Evolutionary conservation across 1,140 invertebrate genomes (phyloP).

Genomic region (Hypsibius dujardini): DNA sequence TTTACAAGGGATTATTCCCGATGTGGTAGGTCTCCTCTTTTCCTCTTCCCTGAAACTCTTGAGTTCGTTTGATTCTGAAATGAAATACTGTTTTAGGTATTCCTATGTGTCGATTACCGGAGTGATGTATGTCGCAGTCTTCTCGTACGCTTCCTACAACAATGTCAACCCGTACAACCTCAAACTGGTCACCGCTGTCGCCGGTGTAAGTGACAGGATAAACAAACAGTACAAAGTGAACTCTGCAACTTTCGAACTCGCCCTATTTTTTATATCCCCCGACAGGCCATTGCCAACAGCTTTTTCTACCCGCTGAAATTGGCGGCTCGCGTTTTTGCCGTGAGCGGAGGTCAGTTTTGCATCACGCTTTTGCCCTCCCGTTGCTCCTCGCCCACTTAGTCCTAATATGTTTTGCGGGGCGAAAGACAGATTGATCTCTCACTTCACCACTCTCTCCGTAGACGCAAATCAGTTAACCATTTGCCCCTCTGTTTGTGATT

Average conservation of each 20-base stretch:
- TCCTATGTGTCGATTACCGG: neutral
- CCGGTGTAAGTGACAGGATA: neutral
- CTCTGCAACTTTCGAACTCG: neutral
- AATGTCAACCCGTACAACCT: neutral
- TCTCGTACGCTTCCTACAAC: neutral
- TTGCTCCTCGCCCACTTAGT: too few species aligned
- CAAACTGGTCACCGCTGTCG: neutral
- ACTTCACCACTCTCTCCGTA: neutral
- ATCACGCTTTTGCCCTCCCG: too few species aligned
- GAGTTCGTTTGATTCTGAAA: neutral
- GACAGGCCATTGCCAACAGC: conserved; percentile 7
- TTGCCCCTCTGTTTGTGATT: neutral
- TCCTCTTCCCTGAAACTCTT: neutral
- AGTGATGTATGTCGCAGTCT: neutral
- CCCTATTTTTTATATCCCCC: neutral
- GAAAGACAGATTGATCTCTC: neutral
- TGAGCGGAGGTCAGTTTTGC: neutral
- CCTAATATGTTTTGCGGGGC: too few species aligned
- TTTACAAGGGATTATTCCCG: conserved; percentile 9
- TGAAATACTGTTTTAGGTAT: neutral
- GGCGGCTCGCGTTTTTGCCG: neutral
- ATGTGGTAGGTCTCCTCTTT: conserved; percentile 7
- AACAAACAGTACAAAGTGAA: neutral
- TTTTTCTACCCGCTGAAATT: conserved; percentile 12
- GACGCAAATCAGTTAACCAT: neutral